Base-by-base conservation (phyloP, 2,113 vertebrate species). In the Limanda limanda region DNA sequence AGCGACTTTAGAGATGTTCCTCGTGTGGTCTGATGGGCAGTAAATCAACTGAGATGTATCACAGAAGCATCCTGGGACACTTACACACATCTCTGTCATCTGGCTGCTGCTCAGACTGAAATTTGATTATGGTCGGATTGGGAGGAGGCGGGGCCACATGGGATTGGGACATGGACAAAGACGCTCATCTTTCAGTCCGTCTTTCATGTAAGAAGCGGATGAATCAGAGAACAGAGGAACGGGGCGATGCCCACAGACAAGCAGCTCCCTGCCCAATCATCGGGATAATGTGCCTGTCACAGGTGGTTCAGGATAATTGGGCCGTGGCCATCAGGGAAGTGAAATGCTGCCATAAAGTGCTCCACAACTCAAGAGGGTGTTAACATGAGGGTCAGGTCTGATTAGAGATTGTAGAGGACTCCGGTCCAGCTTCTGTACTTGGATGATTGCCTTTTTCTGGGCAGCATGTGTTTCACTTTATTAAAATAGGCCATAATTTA, bases 131-230 rank as follows among this genome's bases (percentile, higher is more conserved):
- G 69, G 66, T 68, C 65, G 56, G 68, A 21, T 57, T 13, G 27
- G 47, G 54, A 31, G n/a, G 63, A 6, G 35, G 12, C 27, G 10
- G 23, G 37, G 71, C 62, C 56, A 68, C 51, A 10, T 25, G 68
- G 76, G 58, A 55, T 68, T 60, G 13, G 65, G 79, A 91, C 78
- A 82, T 25, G 64, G 79, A 91, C 81, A 83, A 86, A 87, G 81
- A 79, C 54, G n/a, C 57, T 11, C 40, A 18, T 77, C 62, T 80
- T 68, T 71, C 45, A 42, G 17, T 71, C 20, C 20, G 31, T 77
- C 70, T 85, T 82, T 83, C 68, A 69, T 78, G 66, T 76, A 87
- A 81, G 54, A 72, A 77, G 5, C 11, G 35, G 63, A 78, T 48
- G 55, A 48, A 25, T 21, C 56, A 21, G 63, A 68, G 67, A 66